Evolutionary conservation across 1,140 invertebrate species (phyloP).

Genomic region (Lepidurus packardi): DNA sequence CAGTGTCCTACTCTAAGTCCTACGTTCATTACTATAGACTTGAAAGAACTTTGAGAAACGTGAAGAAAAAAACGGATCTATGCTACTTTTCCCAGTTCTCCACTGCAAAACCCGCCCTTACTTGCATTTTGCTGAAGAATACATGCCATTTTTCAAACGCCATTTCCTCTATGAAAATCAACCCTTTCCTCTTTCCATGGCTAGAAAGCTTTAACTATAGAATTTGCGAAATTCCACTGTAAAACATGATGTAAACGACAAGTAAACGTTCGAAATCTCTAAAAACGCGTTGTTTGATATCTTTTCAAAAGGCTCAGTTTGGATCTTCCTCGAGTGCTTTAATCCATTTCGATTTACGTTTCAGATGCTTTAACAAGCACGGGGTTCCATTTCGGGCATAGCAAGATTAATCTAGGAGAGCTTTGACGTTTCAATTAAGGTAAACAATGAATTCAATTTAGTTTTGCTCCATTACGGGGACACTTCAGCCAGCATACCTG

Average conservation of each 20-base stretch:
- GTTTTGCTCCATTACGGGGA: not conserved
- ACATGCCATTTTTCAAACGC: no score
- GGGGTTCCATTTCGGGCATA: not conserved
- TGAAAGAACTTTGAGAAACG: not conserved
- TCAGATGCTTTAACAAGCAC: no score
- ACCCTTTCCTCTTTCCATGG: not conserved
- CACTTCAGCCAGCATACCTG: not conserved
- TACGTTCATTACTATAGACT: not conserved
- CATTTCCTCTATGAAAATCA: not conserved
- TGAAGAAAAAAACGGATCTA: no score
- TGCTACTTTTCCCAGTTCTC: no score
- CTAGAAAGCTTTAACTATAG: not conserved
- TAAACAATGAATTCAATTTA: not conserved
- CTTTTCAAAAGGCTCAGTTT: no score
- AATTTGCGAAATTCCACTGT: not conserved
- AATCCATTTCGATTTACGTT: no score
- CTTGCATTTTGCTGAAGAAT: not conserved
- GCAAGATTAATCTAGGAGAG: not conserved
- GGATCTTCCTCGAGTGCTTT: no score
- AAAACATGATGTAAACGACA: not conserved
- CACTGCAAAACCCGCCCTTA: not conserved
- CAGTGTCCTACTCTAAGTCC: slow-evolving; percentile 18
- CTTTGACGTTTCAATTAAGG: slow-evolving; percentile 4
- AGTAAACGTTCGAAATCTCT: not conserved
- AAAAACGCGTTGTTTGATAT: not conserved